These are phyloP conservation scores for Tokudaia tokunoshimensis DNA, from an alignment of 2,797 vertebrate species.

Conservation along the genomic window DNA sequence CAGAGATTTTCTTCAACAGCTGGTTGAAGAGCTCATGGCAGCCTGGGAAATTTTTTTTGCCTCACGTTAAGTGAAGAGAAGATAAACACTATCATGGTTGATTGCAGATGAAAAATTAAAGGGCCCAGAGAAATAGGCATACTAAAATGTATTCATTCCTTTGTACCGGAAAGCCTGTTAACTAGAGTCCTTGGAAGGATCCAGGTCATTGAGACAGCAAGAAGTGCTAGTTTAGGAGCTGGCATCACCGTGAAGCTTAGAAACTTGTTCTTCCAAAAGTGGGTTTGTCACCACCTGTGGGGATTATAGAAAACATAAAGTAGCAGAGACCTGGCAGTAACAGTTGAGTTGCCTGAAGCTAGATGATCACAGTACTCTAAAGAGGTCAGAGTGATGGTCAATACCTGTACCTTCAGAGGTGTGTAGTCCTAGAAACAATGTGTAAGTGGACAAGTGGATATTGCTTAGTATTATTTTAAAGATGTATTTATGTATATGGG, in stretches of 20 bases:
- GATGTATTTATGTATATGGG: neutral
- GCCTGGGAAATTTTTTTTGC: neutral
- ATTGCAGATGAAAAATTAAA: neutral
- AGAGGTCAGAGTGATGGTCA: neutral
- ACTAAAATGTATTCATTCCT: neutral
- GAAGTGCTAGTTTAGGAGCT: neutral
- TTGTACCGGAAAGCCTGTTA: neutral
- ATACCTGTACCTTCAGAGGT: neutral
- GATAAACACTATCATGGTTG: neutral
- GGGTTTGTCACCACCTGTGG: neutral
- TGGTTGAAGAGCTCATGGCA: neutral
- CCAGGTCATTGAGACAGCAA: neutral
- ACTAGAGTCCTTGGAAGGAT: neutral
- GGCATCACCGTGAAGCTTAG: neutral
- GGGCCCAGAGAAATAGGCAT: neutral
- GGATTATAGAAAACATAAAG: neutral
- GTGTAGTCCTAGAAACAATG: neutral
- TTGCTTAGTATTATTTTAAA: neutral
- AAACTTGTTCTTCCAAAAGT: neutral
- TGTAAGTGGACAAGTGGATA: neutral
- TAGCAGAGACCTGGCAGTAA: neutral
- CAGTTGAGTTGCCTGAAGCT: neutral
- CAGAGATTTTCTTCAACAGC: neutral
- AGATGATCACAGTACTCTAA: neutral
- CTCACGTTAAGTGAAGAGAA: neutral